phyloP scores from a whole-genome alignment of 2,113 vertebrate genomes.

The Coracopsis vasa region DNA sequence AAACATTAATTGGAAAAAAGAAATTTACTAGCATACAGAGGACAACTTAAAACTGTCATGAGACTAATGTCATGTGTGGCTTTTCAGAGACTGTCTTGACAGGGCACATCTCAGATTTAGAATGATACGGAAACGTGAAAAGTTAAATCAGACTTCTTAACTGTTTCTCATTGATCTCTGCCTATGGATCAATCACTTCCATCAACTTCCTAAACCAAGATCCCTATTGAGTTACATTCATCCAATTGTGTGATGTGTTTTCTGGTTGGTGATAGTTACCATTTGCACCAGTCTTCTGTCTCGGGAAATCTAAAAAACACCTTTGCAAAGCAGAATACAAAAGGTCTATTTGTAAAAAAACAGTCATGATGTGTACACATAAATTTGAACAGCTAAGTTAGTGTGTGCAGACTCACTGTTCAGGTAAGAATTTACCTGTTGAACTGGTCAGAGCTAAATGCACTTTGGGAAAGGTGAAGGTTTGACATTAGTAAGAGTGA shows the following conservation, averaged over 20 bases:
- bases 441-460: neutral
- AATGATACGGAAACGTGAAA: neutral
- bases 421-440: neutral
- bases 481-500: neutral
- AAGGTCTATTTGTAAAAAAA: neutral
- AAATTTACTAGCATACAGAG: neutral
- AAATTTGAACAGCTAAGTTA: neutral
- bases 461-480: neutral
- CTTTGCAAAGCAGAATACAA: neutral
- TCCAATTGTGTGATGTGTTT: rapidly evolving
- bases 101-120: neutral
- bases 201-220: neutral
- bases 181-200: neutral
- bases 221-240: neutral
- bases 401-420: neutral
- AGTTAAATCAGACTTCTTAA: neutral
- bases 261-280: neutral
- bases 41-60: neutral
- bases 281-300: neutral
- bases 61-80: neutral
- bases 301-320: neutral
- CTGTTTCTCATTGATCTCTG: neutral
- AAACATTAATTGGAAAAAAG: neutral
- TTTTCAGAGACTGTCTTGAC: neutral
- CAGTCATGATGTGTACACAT: neutral